Base-by-base conservation (phyloP, 1,140 invertebrate genomes). In the Neuroterus valhalla region DNA sequence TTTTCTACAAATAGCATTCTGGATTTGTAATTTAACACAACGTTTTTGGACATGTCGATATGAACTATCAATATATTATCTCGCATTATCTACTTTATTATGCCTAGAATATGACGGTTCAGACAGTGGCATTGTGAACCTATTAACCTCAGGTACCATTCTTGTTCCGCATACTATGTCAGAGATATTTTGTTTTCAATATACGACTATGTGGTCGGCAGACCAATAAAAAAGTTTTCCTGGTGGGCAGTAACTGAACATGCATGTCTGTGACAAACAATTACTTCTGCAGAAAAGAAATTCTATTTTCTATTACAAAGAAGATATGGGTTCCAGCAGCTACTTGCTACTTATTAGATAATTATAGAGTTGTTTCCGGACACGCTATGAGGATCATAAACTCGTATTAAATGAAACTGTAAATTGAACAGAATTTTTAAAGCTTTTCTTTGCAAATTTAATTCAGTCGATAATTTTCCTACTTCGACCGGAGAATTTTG, bases 81-180 rank as follows among this genome's bases (percentile, higher is more conserved):
- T 31, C 31, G 11, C 31, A 62, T 62, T 62, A 26, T 62, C 55
- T 31, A 11, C 21, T 62, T 11, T 62, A 26, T 62, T 15, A 31
- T 62, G 21, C 31, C 23, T 31, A 26, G 8, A 15, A 38, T n/a
- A 62, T 23, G 55, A 31, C 55, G 23, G 14, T 62, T 31, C 55
- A 62, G 2, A 23, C 23, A 26, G 15, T 31, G 2, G 55, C 31
- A 62, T 62, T 62, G 81, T 78, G 81, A 82, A 82, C 80, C 82
- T 78, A 82, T 82, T 82, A 82, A 82, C 81, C 80, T 81, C 73
- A 45, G 66, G 44, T 70, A 66, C 76, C 68, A 72, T 76, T 45
- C 44, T 72, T 76, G 68, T 62, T 42, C 26, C 48, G 38, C 46
- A n/a, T n/a, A 26, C 68, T 55, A 4, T 62, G 55, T 62, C 55